phyloP scores from a whole-genome alignment of 2,888 invertebrate species.

The Drosophila mettleri region DNA sequence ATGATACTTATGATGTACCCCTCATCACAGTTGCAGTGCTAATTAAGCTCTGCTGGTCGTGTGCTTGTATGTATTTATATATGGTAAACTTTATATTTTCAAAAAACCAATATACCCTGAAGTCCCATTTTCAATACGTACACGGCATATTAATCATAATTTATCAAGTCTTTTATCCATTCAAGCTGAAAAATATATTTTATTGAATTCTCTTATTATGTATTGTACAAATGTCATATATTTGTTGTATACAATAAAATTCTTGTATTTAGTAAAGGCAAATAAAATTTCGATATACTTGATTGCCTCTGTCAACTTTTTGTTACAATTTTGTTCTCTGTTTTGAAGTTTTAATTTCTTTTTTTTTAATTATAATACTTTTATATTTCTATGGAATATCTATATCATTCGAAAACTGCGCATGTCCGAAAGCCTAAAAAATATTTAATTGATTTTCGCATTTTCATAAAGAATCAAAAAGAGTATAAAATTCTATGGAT shows the following conservation, averaged over 20 bases:
- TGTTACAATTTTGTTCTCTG: slow-evolving; percentile 23
- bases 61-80: too few species aligned
- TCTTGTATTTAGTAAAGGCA: neutral
- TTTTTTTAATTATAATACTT: neutral
- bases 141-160: too few species aligned
- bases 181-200: too few species aligned
- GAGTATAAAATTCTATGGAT: neutral
- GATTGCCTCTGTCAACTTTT: neutral
- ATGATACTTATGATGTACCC: too few species aligned
- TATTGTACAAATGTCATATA: neutral
- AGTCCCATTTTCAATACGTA: too few species aligned
- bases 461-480: neutral
- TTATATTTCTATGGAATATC: neutral
- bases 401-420: slow-evolving; percentile 12
- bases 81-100: too few species aligned
- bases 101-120: too few species aligned
- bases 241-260: neutral
- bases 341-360: slow-evolving; percentile 8
- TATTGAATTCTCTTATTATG: too few species aligned
- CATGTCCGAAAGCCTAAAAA: neutral
- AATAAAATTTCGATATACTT: neutral
- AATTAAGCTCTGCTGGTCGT: too few species aligned
- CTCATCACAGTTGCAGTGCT: too few species aligned
- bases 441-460: neutral
- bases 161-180: too few species aligned